Evolutionary conservation across 2,113 vertebrate species (phyloP), one percentile per base, ranked within the genome.

Genomic region (Sinocyclocheilus anophthalmus): DNA sequence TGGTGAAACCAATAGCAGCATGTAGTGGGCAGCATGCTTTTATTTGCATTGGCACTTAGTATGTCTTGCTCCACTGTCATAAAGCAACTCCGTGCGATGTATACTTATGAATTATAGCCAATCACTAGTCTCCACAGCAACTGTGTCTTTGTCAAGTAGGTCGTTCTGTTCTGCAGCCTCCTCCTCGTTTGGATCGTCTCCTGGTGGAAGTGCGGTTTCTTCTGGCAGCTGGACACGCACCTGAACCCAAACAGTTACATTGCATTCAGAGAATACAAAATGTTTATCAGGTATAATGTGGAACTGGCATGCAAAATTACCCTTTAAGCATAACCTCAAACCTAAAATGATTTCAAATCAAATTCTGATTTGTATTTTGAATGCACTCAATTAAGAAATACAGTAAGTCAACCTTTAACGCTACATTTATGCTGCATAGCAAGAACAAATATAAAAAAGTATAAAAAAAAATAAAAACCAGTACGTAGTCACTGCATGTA

Each of bases 91-190:
- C 65, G 55, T 14, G 5, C n/a, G 12, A 53, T 33, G 16, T 33
- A 72, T 33, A 50, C 18, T 16, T 2, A 24, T 16, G 48, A 24
- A 20, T 94, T 91, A 94, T 61, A 94, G 87, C 87, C 89, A 93
- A 0, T 92, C 57, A 18, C 90, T 87, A 6, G 76, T 93, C 65
- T 72, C 91, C 53, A 83, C 85, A 18, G 13, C 81, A 11, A 81
- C 48, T 0, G 89, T 0, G 83, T 45, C 22, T 0, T 69, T 0
- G 0, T 89, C 76, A 85, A 95, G 90, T 39, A 94, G 91, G 1
- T 94, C 93, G 0, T 93, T 90, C 45, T 88, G 90, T 84, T 95
- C 95, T 7, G 81, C 84, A 0, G 63, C 77, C n/a, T 89, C 77
- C 4, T 30, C 26, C n/a, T 89, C 88, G 53, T 57, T 63, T 7